A percentile compares a stretch with the other conserved stretches of the same genome.
These are phyloP conservation scores for Microcebus murinus DNA, from an alignment of 2,113 vertebrate species.

Conservation along the genomic window DNA sequence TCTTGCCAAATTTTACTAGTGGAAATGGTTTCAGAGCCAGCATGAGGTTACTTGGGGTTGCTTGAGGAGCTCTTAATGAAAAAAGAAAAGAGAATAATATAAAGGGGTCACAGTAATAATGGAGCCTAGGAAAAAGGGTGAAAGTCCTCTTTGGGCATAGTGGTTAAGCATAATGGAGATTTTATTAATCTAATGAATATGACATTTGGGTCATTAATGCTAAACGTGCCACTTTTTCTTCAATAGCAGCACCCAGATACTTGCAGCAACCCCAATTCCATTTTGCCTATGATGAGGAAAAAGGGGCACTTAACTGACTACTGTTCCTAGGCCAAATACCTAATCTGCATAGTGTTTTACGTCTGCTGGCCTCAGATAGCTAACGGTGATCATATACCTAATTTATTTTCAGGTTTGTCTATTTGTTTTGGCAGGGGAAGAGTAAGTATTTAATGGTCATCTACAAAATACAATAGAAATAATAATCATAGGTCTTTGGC, in stretches of 20 bases:
- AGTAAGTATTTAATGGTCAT: not conserved
- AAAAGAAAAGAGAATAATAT: not conserved
- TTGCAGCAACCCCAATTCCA: not conserved
- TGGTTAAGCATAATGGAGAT: not conserved
- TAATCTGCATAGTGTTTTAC: not conserved
- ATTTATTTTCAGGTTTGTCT: constrained; percentile 11
- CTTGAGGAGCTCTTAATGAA: constrained; percentile 12
- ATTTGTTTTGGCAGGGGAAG: not conserved
- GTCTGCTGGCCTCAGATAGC: not conserved
- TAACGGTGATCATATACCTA: not conserved
- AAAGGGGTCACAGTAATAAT: not conserved
- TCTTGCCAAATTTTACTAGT: constrained; percentile 38
- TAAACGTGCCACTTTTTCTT: not conserved
- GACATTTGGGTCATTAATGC: not conserved
- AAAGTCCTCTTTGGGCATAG: not conserved
- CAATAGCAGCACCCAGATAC: not conserved
- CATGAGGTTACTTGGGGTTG: constrained; percentile 41
- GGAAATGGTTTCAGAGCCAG: constrained; percentile 58
- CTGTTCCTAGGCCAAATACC: not conserved
- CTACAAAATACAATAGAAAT: constrained; percentile 3
- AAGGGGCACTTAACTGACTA: not conserved
- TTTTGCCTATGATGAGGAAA: not conserved
- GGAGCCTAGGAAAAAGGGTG: not conserved
- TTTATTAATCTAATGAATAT: not conserved
- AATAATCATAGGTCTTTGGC: not conserved